These are phyloP conservation scores for Cydia strobilella DNA, from an alignment of 1,140 invertebrate genomes.

Conservation along the genomic window DNA sequence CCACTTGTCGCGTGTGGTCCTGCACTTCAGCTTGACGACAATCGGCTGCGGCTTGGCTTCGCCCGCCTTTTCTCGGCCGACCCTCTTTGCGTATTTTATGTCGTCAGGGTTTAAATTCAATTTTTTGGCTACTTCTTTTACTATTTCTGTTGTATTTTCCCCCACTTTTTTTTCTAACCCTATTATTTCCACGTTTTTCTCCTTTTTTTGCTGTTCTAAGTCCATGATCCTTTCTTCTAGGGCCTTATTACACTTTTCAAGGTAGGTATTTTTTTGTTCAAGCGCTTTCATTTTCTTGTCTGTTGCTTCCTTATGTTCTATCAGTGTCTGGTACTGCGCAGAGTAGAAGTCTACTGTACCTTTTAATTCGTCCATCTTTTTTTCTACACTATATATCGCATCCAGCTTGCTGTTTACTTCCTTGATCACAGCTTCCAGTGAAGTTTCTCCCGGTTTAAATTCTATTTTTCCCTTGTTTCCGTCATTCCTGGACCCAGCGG, in stretches of 20 bases:
- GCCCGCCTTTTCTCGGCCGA: not conserved
- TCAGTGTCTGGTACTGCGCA: conserved; percentile 33
- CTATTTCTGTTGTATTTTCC: not conserved
- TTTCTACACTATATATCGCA: conserved; percentile 34
- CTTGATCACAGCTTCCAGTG: too few relatives aligned
- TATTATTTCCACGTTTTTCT: conserved; percentile 17
- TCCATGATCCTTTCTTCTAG: too few relatives aligned
- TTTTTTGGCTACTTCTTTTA: not conserved
- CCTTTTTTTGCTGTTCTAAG: not conserved
- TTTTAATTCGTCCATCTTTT: conserved; percentile 35
- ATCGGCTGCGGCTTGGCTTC: not conserved
- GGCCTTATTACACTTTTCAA: conserved; percentile 7
- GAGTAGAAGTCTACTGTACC: conserved; percentile 34
- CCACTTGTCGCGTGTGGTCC: not conserved
- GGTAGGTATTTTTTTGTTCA: conserved; percentile 32
- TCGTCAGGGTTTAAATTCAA: not conserved
- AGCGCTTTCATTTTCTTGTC: conserved; percentile 37
- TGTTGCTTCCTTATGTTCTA: conserved; percentile 33
- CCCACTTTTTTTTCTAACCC: not conserved
- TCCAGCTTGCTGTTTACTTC: conserved; percentile 8
- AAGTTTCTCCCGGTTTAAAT: not conserved
- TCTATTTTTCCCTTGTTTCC: not conserved
- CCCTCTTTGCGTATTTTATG: conserved; percentile 21
- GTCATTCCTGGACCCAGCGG: not conserved
- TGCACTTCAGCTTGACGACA: not conserved